Conservation (phyloP, 2,888 invertebrate species). For the Diloba caeruleocephala region DNA sequence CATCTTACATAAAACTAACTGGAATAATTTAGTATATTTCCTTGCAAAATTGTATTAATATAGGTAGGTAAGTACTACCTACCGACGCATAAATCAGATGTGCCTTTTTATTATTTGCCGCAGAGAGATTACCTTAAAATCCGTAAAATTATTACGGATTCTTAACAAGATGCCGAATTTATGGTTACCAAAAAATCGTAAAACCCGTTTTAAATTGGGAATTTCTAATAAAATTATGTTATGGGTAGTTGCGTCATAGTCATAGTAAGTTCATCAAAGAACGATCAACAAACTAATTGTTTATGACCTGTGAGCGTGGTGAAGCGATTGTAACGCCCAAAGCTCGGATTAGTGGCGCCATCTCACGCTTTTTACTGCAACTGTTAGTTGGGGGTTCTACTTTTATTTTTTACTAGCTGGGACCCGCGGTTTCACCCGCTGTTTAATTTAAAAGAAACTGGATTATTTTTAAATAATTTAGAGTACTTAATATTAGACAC, state of each 20-base stretch:
- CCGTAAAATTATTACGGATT: slow-evolving; percentile 23
- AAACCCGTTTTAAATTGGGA: slow-evolving; percentile 17
- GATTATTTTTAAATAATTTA: no score
- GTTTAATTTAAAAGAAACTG: no score
- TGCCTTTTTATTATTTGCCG: no score
- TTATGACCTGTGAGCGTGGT: slow-evolving; percentile 71
- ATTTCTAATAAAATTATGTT: slow-evolving; percentile 30
- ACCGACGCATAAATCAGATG: neutral
- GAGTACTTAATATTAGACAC: no score
- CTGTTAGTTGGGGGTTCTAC: slow-evolving; percentile 52
- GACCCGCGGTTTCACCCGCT: no score
- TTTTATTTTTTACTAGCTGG: slow-evolving; percentile 44
- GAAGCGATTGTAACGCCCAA: slow-evolving; percentile 61
- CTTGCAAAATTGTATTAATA: no score
- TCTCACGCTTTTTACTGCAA: slow-evolving; percentile 66
- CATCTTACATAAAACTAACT: no score
- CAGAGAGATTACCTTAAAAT: slow-evolving; percentile 1
- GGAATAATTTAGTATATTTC: no score
- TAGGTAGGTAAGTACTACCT: no score
- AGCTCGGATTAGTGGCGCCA: slow-evolving; percentile 72
- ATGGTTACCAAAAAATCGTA: slow-evolving; percentile 31
- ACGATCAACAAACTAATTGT: slow-evolving; percentile 66
- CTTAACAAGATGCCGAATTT: slow-evolving; percentile 37
- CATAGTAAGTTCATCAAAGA: slow-evolving; percentile 62
- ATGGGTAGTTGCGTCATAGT: slow-evolving; percentile 35